Percentiles rank a stretch among this genome's conserved stretches.
These are phyloP conservation scores for Tryphoninae sp. DNA, from an alignment of 2,888 invertebrate species.

Conservation along the genomic window DNA sequence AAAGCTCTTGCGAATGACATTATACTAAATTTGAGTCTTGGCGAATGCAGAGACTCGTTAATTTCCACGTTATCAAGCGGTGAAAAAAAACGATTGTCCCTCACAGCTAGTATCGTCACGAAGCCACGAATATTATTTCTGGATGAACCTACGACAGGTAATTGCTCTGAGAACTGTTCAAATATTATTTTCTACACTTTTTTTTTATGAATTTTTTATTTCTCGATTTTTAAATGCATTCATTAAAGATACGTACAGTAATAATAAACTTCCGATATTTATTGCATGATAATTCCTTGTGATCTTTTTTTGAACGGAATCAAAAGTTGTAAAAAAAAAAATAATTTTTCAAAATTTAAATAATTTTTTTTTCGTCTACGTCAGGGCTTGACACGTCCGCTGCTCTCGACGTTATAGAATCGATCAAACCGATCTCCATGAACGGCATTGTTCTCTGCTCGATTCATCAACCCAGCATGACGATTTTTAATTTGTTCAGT, in stretches of 20 bases:
- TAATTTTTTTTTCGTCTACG: constrained; percentile 82
- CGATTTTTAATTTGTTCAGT: constrained; percentile 82
- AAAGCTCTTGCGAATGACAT: constrained; percentile 57
- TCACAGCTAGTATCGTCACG: constrained; percentile 81
- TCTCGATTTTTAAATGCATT: background rate
- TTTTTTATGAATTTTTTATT: background rate
- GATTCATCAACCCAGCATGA: constrained; percentile 84
- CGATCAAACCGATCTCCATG: constrained; percentile 75
- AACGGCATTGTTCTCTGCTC: constrained; percentile 83
- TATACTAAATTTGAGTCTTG: constrained; percentile 67
- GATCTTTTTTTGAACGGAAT: too few relatives aligned
- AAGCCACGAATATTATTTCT: constrained; percentile 69
- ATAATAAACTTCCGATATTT: background rate
- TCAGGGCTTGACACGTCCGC: constrained; percentile 84
- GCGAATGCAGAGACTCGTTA: constrained; percentile 77
- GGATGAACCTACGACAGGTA: constrained; percentile 73
- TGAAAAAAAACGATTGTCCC: constrained; percentile 83
- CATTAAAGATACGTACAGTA: background rate
- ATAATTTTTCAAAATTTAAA: background rate
- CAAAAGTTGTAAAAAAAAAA: background rate
- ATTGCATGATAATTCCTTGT: too few relatives aligned
- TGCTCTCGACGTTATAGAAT: constrained; percentile 83
- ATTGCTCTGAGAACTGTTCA: constrained; percentile 4
- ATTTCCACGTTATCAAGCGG: constrained; percentile 84
- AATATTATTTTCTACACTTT: background rate